Base-by-base conservation (phyloP, 64 coral and sea anemone genomes). In the Orbicella faveolata region DNA sequence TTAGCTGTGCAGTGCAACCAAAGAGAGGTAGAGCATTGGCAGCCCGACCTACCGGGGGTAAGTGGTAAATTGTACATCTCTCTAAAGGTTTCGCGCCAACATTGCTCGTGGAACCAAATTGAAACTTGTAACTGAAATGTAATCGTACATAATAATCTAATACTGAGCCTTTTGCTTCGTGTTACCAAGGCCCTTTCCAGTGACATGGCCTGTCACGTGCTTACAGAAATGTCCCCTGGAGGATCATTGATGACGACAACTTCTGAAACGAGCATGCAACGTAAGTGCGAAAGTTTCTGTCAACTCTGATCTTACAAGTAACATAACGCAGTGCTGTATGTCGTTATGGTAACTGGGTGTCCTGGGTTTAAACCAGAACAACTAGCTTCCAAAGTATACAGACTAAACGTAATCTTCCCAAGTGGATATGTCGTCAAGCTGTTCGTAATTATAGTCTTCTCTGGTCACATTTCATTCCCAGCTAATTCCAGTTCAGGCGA, bases 171-270 rank as follows among this genome's bases (percentile, higher is more conserved):
- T 84, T 39, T 84, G 23, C 12, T 16, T 63, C 12, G 67, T 35
- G 63, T 30, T 52, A 34, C 19, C 20, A 25, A 98, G 96, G 88
- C 88, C 55, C 93, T 98, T 19, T 75, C 93, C 1, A 95, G 88
- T 84, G 96, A 93, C 77, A 69, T 78, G 74, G 96, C 94, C n/a
- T 98, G 96, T 52, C 90, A 98, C 66, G 96, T 98, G 23, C 84
- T 95, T 7, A 95, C 94, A 72, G 96, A 98, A 34, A 90, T 98
- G 77, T 98, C 96, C 4, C 96, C 96, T 44, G 94, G 96, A 21
- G 96, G 96, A 61, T 81, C 88, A 14, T 79, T 95, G 4, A 95
- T 98, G 94, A 81, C 82, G 25, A 87, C 69, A 16, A 88, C 88
- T n/a, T 83, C 66, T 61, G 69, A 83, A 12, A 61, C 83, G 73